Evolutionary conservation across 1,140 invertebrate genomes (phyloP), one percentile per base, ranked within the genome.

Genomic region (Ganaspis sp.): DNA sequence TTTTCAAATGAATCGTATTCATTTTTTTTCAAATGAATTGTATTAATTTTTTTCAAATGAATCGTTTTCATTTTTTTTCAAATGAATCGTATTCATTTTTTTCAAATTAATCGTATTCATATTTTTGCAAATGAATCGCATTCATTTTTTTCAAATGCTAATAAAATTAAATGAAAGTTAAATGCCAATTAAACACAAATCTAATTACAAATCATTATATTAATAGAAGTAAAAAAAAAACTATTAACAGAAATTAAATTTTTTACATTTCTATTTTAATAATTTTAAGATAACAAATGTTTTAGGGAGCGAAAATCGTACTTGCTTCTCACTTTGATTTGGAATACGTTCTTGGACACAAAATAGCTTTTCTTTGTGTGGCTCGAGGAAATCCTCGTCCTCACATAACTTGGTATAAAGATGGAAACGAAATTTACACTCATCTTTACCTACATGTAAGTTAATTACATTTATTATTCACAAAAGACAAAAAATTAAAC

Each of bases 351-450:
- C 87, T 98, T 79, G 97, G 97, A 5, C 97, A 98, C 89, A 98
- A 98, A 91, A 97, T 98, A 72, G 95, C 95, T 1, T 98, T 98
- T 84, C 91, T 98, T 17, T 98, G 97, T 87, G 95, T 96, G 15
- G 97, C 97, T 0, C 94, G 94, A 86, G 97, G 97, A 15, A 94
- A 93, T 76, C 97, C 97, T 3, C 91, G 96, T 58, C 96, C 96
- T 0, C 95, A 96, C 38, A 97, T 98, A 45, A 97, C 96, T 9
- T 98, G 97, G 97, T 97, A 96, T 87, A 98, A 98, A 89, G 97
- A 98, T 91, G 96, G 96, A 9, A 94, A 95, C 17, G 97, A 98
- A 89, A 95, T 98, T 83, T 97, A 96, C 80, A 94, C 95, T 17
- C 97, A 98, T 92, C 93, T 95, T 29, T 97, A 97, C 87, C 92